A percentile compares a stretch with the other conserved stretches of the same genome.
These are phyloP conservation scores for Falco naumanni DNA, from an alignment of 2,797 vertebrate genomes.

Conservation along the genomic window DNA sequence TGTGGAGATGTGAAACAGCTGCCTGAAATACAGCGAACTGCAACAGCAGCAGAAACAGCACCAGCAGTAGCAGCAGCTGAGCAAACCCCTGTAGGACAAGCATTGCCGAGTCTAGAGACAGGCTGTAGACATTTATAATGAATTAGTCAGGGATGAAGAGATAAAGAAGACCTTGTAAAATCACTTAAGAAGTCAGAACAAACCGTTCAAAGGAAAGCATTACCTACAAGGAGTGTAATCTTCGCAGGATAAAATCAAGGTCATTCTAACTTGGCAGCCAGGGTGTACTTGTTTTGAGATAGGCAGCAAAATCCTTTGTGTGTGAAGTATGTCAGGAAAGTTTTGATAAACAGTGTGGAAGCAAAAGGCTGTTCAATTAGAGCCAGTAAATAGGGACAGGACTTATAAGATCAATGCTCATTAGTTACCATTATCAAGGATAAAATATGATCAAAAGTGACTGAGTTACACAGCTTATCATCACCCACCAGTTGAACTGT, in stretches of 20 bases:
- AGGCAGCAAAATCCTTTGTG: neutral
- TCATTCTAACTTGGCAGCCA: neutral
- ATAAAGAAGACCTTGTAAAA: constrained; percentile 11
- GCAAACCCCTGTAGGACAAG: neutral
- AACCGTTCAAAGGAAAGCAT: neutral
- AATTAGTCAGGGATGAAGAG: constrained; percentile 11
- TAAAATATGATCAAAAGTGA: neutral
- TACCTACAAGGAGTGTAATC: neutral
- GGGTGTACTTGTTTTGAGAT: neutral
- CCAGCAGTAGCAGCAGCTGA: neutral
- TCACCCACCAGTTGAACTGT: neutral
- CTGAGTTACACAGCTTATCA: neutral
- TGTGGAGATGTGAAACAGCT: neutral
- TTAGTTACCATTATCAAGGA: neutral
- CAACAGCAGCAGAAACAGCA: neutral
- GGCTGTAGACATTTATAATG: neutral
- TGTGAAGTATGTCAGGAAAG: neutral
- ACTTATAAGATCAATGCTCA: neutral
- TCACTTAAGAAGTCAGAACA: neutral
- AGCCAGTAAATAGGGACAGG: neutral
- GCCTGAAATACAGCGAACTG: neutral
- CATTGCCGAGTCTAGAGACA: neutral
- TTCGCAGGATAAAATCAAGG: neutral
- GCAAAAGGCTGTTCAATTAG: neutral
- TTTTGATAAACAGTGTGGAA: neutral